A percentile compares a stretch with the other conserved stretches of the same genome.
phyloP scores from a whole-genome alignment of 1,140 invertebrate species.

The Neodiprion lecontei region DNA sequence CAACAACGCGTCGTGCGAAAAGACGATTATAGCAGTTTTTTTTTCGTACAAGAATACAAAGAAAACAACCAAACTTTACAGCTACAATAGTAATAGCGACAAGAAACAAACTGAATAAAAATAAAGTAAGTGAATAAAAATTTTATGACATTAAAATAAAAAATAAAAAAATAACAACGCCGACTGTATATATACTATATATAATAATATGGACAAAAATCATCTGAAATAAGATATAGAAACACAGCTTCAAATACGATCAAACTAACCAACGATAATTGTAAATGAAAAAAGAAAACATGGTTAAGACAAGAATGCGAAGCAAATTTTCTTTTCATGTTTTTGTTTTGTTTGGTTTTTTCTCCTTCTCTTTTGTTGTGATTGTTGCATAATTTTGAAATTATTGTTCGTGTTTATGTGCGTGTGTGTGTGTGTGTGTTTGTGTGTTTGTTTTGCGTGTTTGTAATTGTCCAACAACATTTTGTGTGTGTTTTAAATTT shows the following conservation, averaged over 20 bases:
- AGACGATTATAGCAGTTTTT: too few species aligned
- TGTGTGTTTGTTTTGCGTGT: not conserved
- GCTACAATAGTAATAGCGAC: too few species aligned
- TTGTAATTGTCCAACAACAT: too few species aligned
- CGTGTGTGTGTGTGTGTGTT: too few species aligned
- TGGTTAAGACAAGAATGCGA: not conserved
- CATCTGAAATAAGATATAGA: not conserved
- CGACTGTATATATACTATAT: not conserved
- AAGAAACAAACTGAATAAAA: slow-evolving; percentile 10
- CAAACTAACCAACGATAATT: not conserved
- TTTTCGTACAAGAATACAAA: too few species aligned
- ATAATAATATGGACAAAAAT: not conserved
- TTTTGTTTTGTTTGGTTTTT: too few species aligned
- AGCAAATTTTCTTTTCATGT: not conserved
- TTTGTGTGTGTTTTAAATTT: too few species aligned
- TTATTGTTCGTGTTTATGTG: too few species aligned
- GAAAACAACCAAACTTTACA: too few species aligned
- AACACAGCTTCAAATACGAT: not conserved
- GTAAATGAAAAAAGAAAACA: slow-evolving; percentile 5
- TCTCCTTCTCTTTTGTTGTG: too few species aligned
- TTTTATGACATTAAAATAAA: slow-evolving; percentile 9
- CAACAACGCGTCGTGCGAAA: too few species aligned
- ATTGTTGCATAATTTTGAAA: too few species aligned
- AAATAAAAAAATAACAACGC: slow-evolving; percentile 22
- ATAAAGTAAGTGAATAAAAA: not conserved